Percentiles rank a stretch among this genome's conserved stretches.
Conservation (phyloP, 2,888 invertebrate species). For the Conistra vaccinii region DNA sequence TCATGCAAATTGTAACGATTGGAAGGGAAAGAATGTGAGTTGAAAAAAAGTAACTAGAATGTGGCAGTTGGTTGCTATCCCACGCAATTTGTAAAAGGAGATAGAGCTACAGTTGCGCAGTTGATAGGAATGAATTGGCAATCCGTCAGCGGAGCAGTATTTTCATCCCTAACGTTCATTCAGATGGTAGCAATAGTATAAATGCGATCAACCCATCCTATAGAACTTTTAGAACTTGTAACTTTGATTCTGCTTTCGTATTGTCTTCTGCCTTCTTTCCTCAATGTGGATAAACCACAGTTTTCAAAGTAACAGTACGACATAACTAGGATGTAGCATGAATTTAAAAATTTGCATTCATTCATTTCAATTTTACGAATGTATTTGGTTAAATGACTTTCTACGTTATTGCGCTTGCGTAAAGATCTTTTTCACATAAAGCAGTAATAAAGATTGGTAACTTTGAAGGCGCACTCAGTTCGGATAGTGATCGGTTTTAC, state of each 20-base stretch:
- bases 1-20: conserved; percentile 3
- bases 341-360: no score
- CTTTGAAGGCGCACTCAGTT: no score
- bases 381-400: no score
- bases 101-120: conserved; percentile 27
- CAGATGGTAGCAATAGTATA: not conserved
- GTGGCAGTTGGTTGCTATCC: conserved; percentile 44
- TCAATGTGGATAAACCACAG: no score
- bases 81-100: conserved; percentile 35
- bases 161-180: conserved; percentile 32
- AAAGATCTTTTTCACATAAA: no score
- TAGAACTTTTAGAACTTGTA: not conserved
- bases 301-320: no score
- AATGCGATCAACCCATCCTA: conserved; percentile 2
- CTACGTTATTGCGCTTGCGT: no score
- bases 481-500: no score
- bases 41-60: conserved; percentile 14
- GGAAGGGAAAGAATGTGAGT: conserved; percentile 4
- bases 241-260: conserved; percentile 1
- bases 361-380: no score
- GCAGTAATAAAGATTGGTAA: no score
- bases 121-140: conserved; percentile 50
- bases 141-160: conserved; percentile 40
- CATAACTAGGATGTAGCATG: no score
- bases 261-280: not conserved